These are phyloP conservation scores for Tetragonula clypearis DNA, from an alignment of 1,140 invertebrate genomes.

Conservation along the genomic window DNA sequence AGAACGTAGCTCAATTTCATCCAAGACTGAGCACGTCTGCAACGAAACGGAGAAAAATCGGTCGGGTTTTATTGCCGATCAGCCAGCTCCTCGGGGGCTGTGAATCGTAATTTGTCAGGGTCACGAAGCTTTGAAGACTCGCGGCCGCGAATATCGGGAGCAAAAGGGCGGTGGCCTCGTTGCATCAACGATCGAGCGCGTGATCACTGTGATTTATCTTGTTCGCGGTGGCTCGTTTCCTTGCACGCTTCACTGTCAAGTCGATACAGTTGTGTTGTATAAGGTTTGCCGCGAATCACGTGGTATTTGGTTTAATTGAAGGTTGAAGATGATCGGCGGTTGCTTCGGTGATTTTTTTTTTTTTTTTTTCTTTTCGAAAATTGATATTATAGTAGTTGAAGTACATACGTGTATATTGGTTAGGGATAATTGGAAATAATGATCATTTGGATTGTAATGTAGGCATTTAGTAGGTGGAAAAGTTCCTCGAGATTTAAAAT, in stretches of 20 bases:
- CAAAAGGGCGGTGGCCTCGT: background rate
- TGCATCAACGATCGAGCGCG: background rate
- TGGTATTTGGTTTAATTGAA: background rate
- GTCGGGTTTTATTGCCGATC: background rate
- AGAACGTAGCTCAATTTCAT: slow-evolving; percentile 35
- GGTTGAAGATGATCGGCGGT: background rate
- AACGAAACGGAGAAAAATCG: background rate
- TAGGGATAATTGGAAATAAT: too few species aligned
- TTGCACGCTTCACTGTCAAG: background rate
- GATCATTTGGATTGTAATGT: background rate
- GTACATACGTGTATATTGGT: too few species aligned
- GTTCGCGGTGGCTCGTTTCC: background rate
- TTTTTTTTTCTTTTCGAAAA: background rate
- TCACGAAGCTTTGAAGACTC: background rate
- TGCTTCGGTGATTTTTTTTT: background rate
- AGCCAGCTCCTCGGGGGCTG: background rate
- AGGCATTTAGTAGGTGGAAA: background rate
- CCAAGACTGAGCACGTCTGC: slow-evolving; percentile 21
- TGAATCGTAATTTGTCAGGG: slow-evolving; percentile 26
- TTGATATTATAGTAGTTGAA: background rate
- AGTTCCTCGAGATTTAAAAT: background rate
- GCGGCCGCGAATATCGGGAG: slow-evolving; percentile 3
- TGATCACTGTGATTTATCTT: slow-evolving; percentile 2
- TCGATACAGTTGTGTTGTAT: background rate
- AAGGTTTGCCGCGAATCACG: background rate